A percentile compares a stretch with the other conserved stretches of the same genome.
Conservation (phyloP, 2,888 invertebrate genomes). For the Tethea ocularis region DNA sequence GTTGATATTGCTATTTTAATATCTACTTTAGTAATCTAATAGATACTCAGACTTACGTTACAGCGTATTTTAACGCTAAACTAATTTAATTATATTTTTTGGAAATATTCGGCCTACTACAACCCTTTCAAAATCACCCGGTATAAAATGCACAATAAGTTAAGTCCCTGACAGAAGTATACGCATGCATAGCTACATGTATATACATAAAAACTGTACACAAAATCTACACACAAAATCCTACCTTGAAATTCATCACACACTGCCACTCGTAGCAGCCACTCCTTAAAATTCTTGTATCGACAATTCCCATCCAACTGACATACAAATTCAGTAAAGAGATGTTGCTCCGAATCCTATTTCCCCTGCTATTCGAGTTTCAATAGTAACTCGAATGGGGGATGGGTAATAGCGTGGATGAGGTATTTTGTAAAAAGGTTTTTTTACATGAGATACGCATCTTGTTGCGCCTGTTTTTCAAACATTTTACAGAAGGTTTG, state of each 20-base stretch:
- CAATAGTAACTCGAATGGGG: slow-evolving; percentile 3
- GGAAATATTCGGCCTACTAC: too few species aligned
- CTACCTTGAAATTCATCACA: slow-evolving; percentile 12
- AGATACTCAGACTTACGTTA: too few species aligned
- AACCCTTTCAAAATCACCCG: too few species aligned
- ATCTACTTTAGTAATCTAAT: too few species aligned
- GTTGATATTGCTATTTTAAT: too few species aligned
- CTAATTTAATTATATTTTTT: too few species aligned
- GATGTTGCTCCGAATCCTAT: slow-evolving; percentile 30
- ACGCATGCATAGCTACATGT: too few species aligned
- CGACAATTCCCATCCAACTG: slow-evolving; percentile 28
- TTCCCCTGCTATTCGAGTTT: slow-evolving; percentile 15
- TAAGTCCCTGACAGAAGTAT: too few species aligned
- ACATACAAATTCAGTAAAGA: slow-evolving; percentile 34
- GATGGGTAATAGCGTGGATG: not conserved
- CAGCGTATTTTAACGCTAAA: too few species aligned
- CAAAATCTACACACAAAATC: not conserved
- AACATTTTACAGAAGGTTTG: too few species aligned
- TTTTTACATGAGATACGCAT: not conserved
- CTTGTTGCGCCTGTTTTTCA: not conserved
- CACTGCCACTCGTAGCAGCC: slow-evolving; percentile 6
- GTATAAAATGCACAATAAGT: too few species aligned
- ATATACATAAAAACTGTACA: too few species aligned
- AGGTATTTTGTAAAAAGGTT: not conserved
- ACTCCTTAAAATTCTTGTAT: slow-evolving; percentile 31